These are phyloP conservation scores for Sinocyclocheilus maitianheensis DNA, from an alignment of 2,113 vertebrate genomes.

Conservation along the genomic window DNA sequence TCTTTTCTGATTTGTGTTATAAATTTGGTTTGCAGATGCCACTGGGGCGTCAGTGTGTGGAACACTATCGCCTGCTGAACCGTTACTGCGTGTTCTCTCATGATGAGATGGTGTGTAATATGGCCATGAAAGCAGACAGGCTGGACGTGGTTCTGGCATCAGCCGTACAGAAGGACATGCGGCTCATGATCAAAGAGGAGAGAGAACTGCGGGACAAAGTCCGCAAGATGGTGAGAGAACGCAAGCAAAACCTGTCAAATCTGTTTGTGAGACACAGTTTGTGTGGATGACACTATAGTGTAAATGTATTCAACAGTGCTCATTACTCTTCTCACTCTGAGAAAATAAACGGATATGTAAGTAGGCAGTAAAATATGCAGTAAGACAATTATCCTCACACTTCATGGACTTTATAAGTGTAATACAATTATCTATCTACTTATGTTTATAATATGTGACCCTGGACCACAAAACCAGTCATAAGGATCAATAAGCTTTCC, in stretches of 20 bases:
- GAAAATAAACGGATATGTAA: not conserved
- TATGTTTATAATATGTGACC: too few relatives aligned
- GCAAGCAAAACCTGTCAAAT: not conserved
- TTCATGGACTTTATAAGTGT: not conserved
- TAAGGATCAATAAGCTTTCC: too few relatives aligned
- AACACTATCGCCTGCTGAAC: slow-evolving; percentile 89
- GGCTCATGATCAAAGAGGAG: slow-evolving; percentile 88
- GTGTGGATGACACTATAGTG: not conserved
- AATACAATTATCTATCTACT: too few relatives aligned
- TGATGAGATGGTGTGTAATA: slow-evolving; percentile 97
- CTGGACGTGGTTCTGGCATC: slow-evolving; percentile 91
- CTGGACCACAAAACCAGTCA: too few relatives aligned
- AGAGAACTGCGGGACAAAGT: slow-evolving; percentile 80
- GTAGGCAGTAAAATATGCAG: not conserved
- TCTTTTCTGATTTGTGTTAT: not conserved
- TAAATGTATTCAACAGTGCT: not conserved
- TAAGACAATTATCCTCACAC: not conserved
- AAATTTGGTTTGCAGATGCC: slow-evolving; percentile 79
- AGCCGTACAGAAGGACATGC: slow-evolving; percentile 92
- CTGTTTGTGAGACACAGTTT: not conserved
- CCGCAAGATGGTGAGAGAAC: slow-evolving; percentile 83
- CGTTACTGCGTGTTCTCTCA: slow-evolving; percentile 98
- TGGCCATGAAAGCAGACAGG: slow-evolving; percentile 86
- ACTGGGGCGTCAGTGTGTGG: slow-evolving; percentile 91
- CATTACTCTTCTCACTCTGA: not conserved